Conservation (phyloP, 2,888 invertebrate species). For the Dermolepida albohirtum region DNA sequence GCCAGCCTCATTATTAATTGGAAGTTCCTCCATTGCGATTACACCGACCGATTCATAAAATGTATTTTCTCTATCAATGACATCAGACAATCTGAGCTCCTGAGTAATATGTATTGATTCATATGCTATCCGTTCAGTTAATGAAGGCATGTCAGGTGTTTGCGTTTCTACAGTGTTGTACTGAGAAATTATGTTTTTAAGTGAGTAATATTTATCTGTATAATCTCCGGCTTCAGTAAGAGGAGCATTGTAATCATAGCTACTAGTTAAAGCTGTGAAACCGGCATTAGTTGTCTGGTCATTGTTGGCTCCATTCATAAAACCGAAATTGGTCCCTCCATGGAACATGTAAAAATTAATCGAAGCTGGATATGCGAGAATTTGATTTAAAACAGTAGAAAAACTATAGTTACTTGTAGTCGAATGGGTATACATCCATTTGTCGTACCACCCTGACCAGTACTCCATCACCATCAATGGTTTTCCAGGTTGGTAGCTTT, state of each 20-base stretch:
- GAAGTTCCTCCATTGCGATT: constrained; percentile 54
- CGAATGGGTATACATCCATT: constrained; percentile 66
- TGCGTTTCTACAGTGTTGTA: constrained; percentile 63
- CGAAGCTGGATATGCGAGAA: constrained; percentile 65
- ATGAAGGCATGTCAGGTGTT: constrained; percentile 52
- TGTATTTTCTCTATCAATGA: constrained; percentile 7
- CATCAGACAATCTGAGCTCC: constrained; percentile 37
- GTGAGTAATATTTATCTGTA: constrained; percentile 77
- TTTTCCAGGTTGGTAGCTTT: constrained; percentile 65
- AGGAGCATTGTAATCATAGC: constrained; percentile 89
- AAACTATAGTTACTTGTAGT: constrained; percentile 49
- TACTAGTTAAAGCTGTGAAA: constrained; percentile 59
- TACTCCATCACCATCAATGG: constrained; percentile 72
- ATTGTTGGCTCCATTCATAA: constrained; percentile 63
- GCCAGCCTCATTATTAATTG: constrained; percentile 71
- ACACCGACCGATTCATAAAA: constrained; percentile 41
- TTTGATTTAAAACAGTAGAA: constrained; percentile 44
- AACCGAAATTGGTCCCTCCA: constrained; percentile 91
- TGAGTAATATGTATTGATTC: constrained; percentile 46
- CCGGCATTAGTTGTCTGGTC: constrained; percentile 54
- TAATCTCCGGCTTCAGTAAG: constrained; percentile 90
- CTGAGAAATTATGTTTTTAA: constrained; percentile 69
- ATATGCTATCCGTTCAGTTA: constrained; percentile 55
- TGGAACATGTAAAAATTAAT: constrained; percentile 94
- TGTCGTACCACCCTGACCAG: constrained; percentile 72